Evolutionary conservation across 2,113 vertebrate species (phyloP).

Genomic region (Ranitomeya variabilis): DNA sequence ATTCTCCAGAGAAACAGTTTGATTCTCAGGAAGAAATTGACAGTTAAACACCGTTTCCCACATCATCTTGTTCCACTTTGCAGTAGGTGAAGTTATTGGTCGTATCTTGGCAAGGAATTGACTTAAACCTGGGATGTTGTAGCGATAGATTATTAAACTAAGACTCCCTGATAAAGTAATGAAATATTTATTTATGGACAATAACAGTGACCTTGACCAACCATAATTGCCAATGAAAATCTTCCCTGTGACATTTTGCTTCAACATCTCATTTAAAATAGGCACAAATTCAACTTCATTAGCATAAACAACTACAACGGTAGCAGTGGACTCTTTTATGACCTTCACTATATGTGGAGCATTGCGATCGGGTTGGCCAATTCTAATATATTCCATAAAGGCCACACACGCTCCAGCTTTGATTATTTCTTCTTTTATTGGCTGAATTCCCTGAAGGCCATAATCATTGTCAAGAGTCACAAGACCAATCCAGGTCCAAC

Average conservation of each 20-base stretch:
- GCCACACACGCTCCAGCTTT: no score
- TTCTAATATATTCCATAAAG: no score
- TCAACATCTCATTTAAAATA: slow-evolving; percentile 19
- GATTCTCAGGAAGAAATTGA: not conserved
- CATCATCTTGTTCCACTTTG: no score
- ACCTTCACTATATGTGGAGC: not conserved
- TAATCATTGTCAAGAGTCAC: no score
- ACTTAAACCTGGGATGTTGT: not conserved
- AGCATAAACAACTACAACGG: slow-evolving; percentile 13
- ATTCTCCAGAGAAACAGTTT: not conserved
- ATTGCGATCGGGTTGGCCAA: not conserved
- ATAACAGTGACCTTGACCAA: not conserved
- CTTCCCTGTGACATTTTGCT: slow-evolving; percentile 35
- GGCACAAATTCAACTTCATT: not conserved
- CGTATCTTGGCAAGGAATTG: not conserved
- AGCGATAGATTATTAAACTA: no score
- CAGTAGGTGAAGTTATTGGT: not conserved
- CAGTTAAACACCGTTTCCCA: not conserved
- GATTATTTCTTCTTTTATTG: no score
- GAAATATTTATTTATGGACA: not conserved
- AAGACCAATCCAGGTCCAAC: no score
- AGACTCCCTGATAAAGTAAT: no score
- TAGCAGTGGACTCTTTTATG: slow-evolving; percentile 40
- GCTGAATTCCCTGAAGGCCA: no score
- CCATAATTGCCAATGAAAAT: slow-evolving; percentile 21